Evolutionary conservation across 2,888 invertebrate species (phyloP), one percentile per base, ranked within the genome.

Genomic region (Isotomurus palustris): DNA sequence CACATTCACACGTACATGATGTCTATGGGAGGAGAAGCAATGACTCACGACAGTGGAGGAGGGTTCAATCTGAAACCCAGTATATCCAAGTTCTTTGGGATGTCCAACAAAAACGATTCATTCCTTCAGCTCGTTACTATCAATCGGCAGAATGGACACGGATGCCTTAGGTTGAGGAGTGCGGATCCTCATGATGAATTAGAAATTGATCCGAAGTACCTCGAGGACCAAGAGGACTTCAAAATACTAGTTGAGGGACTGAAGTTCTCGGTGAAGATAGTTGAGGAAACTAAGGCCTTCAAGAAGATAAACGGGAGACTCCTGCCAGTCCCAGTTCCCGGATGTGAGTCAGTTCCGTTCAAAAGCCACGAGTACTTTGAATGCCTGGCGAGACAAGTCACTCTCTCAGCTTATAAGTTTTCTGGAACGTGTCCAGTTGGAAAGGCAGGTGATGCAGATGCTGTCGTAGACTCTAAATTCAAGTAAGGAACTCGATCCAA

Each of bases 401-500:
- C 59, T 19, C 35, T 29, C 21, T 55, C 59, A 1, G 54, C 59
- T 3, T 59, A 51, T 36, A 59, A 59, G 24, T 59, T 55, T 32
- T 44, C 38, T 2, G 44, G 43, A 19, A 59, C 59, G 3, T 54
- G 48, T 2, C 59, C 55, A 10, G 44, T 55, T 35, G 55, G 59
- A 27, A 53, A 40, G 17, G 45, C 24, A 44, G 14, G n/a, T 12
- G 51, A 59, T 8, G 43, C 38, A 1, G 27, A 22, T 14, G 45
- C 59, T 12, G 59, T 59, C 1, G 59, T 59, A 12, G 59, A 59
- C 22, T 45, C 59, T 24, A 27, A 28, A 29, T 29, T 59, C n/a
- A 44, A 36, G 45, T 56, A 27, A 43, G 17, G n/a, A n/a, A n/a
- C 8, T 14, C 8, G 8, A 6, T 22, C 14, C 22, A 44, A 19